Conservation (phyloP, 2,797 vertebrate species). For the Myotis findleyi region DNA sequence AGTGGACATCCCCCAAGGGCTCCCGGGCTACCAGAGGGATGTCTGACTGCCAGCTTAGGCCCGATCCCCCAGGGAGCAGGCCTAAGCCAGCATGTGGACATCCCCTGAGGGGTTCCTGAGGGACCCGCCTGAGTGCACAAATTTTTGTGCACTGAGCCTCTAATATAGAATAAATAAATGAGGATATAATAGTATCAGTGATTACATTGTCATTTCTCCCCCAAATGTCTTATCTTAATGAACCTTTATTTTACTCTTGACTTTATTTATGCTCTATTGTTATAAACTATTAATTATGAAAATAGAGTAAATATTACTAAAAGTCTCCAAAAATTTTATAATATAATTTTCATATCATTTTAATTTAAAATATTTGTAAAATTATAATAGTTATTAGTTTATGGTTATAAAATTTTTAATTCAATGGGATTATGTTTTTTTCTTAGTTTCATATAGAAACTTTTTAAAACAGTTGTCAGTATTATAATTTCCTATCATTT, state of each 20-base stretch:
- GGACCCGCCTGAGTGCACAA: no score
- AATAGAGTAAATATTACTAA: background rate
- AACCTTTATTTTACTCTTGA: background rate
- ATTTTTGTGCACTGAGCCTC: no score
- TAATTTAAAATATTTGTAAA: conserved; percentile 15
- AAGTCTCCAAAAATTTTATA: background rate
- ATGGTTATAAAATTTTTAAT: conserved; percentile 20
- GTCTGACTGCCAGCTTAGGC: no score
- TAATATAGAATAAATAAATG: background rate
- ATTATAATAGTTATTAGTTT: conserved; percentile 1
- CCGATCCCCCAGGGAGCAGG: no score
- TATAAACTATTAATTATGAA: background rate
- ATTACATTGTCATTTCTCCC: background rate
- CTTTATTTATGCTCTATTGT: conserved; percentile 3
- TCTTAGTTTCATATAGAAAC: conserved; percentile 24
- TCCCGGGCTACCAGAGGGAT: no score
- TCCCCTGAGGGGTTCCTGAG: no score
- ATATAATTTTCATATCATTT: background rate
- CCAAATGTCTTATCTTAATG: background rate
- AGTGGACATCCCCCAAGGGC: no score
- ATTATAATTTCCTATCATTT: background rate
- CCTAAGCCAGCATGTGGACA: no score
- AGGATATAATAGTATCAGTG: background rate
- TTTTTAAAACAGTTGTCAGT: background rate
- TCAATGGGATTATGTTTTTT: background rate